Percentiles rank a stretch among this genome's conserved stretches.
Evolutionary conservation across 2,797 vertebrate genomes (phyloP).

Genomic region (Silurus aristotelis): DNA sequence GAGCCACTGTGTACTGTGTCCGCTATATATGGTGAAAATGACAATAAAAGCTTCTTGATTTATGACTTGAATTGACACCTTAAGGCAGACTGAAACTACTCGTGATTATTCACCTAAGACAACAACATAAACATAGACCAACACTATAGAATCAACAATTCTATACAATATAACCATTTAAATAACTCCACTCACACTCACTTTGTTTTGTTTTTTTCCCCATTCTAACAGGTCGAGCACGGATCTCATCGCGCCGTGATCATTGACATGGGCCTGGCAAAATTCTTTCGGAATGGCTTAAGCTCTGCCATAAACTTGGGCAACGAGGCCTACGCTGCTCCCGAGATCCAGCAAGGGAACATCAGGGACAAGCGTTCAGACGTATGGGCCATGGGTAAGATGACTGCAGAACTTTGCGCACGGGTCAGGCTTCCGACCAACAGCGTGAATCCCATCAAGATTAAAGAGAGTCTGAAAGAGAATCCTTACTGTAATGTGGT

Average conservation of each 20-base stretch:
- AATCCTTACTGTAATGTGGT: conserved; percentile 63
- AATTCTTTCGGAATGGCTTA: conserved; percentile 69
- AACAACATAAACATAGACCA: too few species aligned
- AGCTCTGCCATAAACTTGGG: conserved; percentile 72
- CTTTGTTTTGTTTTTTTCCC: too few species aligned
- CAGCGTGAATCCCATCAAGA: conserved; percentile 64
- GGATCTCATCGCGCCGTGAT: conserved; percentile 74
- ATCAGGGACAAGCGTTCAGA: conserved; percentile 72
- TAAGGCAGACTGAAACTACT: too few species aligned
- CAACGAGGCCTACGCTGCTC: conserved; percentile 74
- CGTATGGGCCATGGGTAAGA: conserved; percentile 79
- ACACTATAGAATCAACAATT: too few species aligned
- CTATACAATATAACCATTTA: too few species aligned
- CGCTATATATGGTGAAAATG: too few species aligned
- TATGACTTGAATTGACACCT: too few species aligned
- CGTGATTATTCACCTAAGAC: too few species aligned
- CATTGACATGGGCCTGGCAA: conserved; percentile 77
- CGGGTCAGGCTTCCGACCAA: conserved; percentile 70
- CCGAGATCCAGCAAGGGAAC: conserved; percentile 65
- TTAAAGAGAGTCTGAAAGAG: conserved; percentile 66
- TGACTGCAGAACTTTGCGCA: conserved; percentile 72
- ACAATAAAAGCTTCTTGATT: too few species aligned
- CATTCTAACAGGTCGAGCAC: conserved; percentile 69
- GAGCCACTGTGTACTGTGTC: too few species aligned
- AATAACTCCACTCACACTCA: too few species aligned